Percentiles rank a stretch among this genome's conserved stretches.
Conservation (phyloP, 2,797 vertebrate species). For the Aselliscus stoliczkanus region DNA sequence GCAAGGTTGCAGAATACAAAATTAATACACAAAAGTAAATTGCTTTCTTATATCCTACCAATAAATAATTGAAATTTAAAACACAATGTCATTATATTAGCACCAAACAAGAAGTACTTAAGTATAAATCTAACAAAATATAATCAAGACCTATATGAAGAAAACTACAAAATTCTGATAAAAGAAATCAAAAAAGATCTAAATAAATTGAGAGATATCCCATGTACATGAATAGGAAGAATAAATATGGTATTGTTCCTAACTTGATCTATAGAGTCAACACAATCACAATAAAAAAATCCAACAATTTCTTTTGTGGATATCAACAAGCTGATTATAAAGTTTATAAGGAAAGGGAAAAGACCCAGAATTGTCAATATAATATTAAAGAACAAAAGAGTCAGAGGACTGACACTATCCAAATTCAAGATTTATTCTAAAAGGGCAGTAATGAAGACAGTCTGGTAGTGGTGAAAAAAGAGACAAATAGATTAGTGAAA, state of each 20-base stretch:
- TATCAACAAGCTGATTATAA: neutral
- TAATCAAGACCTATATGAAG: too few relatives aligned
- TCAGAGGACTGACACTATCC: neutral
- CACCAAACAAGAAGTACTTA: neutral
- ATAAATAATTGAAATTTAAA: neutral
- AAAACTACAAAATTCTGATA: neutral
- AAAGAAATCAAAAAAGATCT: neutral
- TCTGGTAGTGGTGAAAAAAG: neutral
- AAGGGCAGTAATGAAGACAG: neutral
- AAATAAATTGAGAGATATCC: neutral
- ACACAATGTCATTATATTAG: neutral
- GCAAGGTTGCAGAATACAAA: neutral
- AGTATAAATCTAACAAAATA: too few relatives aligned
- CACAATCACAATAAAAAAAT: neutral
- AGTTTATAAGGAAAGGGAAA: neutral
- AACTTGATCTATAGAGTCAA: neutral
- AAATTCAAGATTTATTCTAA: neutral
- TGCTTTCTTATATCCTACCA: neutral
- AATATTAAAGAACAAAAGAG: neutral
- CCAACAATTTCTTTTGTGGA: neutral
- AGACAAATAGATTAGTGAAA: neutral
- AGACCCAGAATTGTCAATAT: neutral
- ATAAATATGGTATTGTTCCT: neutral
- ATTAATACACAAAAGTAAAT: neutral
- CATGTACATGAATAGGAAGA: neutral